These are phyloP conservation scores for Ctenoplectra terminalis DNA, from an alignment of 1,140 invertebrate genomes.

Conservation along the genomic window DNA sequence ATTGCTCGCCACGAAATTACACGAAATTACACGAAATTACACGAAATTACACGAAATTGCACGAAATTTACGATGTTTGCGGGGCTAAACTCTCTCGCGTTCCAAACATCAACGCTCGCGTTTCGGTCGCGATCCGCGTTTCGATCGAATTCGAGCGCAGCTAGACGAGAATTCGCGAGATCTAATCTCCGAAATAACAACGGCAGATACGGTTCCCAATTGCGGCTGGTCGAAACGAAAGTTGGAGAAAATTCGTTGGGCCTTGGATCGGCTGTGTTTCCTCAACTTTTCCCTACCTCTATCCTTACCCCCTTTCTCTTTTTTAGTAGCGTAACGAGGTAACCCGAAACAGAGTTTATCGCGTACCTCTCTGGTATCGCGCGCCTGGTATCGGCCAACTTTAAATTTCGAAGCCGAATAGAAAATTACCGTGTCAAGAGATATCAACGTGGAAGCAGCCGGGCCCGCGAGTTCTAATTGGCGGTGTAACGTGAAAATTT, in stretches of 20 bases:
- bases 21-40: constrained; percentile 3
- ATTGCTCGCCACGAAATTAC: background rate
- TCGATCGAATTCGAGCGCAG: too few relatives aligned
- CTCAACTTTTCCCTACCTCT: background rate
- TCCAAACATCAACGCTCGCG: too few relatives aligned
- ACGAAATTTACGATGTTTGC: constrained; percentile 1
- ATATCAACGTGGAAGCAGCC: background rate
- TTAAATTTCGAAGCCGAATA: background rate
- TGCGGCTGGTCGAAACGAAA: constrained; percentile 12
- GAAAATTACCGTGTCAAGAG: constrained; percentile 12
- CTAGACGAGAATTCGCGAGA: background rate
- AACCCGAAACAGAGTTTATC: constrained; percentile 15
- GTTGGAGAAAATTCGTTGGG: background rate
- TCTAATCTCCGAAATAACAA: constrained; percentile 15
- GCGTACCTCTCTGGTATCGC: background rate
- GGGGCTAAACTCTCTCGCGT: background rate
- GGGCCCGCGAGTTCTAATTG: background rate
- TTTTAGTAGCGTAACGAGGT: background rate
- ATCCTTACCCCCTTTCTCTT: background rate
- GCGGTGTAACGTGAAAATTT: background rate
- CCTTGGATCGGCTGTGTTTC: background rate
- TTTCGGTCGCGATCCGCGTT: too few relatives aligned
- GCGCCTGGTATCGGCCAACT: background rate
- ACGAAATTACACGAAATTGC: constrained; percentile 1
- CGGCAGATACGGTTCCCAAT: background rate